phyloP scores from a whole-genome alignment of 2,113 vertebrate species.

The Phaetusa simplex region DNA sequence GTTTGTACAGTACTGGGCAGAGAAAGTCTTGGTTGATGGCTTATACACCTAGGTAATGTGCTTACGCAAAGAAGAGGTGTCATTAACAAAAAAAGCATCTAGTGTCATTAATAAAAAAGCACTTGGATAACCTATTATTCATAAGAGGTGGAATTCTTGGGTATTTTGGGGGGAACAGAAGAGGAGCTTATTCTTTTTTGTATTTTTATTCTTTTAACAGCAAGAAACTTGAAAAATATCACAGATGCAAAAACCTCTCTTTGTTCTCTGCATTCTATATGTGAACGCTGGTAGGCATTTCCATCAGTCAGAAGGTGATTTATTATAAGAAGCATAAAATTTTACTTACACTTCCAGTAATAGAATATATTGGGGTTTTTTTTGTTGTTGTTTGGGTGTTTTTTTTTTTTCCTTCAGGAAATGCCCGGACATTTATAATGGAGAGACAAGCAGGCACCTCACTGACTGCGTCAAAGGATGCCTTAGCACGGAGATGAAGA shows the following conservation, averaged over 20 bases:
- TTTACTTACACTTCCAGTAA: neutral
- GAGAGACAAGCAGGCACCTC: neutral
- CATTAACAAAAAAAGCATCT: neutral
- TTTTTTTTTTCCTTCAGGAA: neutral
- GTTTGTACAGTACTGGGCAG: neutral
- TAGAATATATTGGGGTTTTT: neutral
- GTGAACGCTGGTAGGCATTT: neutral
- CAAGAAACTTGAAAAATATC: neutral
- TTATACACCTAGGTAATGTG: neutral
- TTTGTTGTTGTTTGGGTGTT: neutral
- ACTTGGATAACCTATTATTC: neutral
- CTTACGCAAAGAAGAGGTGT: neutral
- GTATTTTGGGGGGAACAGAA: neutral
- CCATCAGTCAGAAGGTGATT: neutral
- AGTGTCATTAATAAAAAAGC: neutral
- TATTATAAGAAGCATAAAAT: neutral
- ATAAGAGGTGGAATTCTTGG: neutral
- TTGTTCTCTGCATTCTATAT: neutral
- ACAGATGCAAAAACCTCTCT: neutral
- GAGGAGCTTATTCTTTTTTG: neutral
- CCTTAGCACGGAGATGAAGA: neutral
- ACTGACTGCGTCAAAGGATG: neutral
- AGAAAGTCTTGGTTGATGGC: accelerated
- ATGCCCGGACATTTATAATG: conserved; percentile 12
- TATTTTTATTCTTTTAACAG: neutral